phyloP scores from a whole-genome alignment of 2,888 invertebrate genomes.

The Cotesia congregata region DNA sequence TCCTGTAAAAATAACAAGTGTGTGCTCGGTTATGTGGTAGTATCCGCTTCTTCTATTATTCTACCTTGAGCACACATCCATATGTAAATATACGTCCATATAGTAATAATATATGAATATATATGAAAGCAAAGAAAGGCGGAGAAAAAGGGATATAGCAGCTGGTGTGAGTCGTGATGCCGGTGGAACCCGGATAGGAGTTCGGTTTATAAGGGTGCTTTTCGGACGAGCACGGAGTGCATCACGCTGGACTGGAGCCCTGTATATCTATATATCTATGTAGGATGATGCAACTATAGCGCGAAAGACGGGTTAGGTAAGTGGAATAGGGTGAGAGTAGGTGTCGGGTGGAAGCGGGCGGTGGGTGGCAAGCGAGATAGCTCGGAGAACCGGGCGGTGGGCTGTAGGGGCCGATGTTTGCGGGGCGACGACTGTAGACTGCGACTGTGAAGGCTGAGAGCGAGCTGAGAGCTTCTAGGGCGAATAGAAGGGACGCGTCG shows the following conservation, averaged over 20 bases:
- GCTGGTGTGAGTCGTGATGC: constrained; percentile 22
- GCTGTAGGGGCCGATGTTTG: constrained; percentile 34
- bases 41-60: too few relatives aligned
- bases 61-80: background rate
- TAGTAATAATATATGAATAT: background rate
- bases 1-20: background rate
- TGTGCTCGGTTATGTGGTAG: background rate
- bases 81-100: background rate
- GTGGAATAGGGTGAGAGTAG: constrained; percentile 1
- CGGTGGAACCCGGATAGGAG: constrained; percentile 10
- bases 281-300: constrained; percentile 25
- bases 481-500: constrained; percentile 40
- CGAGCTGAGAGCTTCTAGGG: constrained; percentile 25
- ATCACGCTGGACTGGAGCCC: constrained; percentile 32
- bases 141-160: constrained; percentile 5
- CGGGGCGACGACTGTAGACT: constrained; percentile 31
- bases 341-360: constrained; percentile 16
- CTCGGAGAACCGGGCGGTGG: constrained; percentile 17
- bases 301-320: background rate
- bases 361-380: background rate
- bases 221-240: constrained; percentile 37
- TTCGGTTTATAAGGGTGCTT: constrained; percentile 39
- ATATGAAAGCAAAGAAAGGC: background rate
- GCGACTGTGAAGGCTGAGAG: constrained; percentile 33
- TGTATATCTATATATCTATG: constrained; percentile 13